phyloP scores from a whole-genome alignment of 1,140 invertebrate species.

The Drosophila bocki region DNA sequence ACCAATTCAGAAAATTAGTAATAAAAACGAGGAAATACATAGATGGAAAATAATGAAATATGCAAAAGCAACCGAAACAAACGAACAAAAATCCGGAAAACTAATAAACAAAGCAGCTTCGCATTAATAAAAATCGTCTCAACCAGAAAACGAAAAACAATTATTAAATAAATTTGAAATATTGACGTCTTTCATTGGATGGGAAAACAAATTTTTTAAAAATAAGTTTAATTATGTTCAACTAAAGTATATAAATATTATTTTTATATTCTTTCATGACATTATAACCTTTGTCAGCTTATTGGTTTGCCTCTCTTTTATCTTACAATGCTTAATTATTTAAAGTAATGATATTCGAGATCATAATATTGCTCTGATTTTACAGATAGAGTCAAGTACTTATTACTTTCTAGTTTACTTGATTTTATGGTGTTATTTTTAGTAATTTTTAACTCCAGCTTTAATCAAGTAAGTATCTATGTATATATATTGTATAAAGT shows the following conservation, averaged over 20 bases:
- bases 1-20: conserved; percentile 40
- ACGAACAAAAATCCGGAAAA: conserved; percentile 54
- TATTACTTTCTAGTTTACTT: too few relatives aligned
- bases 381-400: neutral
- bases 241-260: neutral
- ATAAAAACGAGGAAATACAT: conserved; percentile 43
- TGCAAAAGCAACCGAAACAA: conserved; percentile 41
- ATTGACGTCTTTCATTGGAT: conserved; percentile 16
- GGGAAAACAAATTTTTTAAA: neutral
- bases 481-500: neutral
- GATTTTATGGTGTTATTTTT: neutral
- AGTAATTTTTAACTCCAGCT: neutral
- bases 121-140: conserved; percentile 82
- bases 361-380: neutral
- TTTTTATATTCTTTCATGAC: neutral
- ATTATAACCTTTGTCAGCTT: too few relatives aligned
- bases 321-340: too few relatives aligned
- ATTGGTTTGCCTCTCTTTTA: neutral
- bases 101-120: conserved; percentile 68
- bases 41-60: conserved; percentile 33
- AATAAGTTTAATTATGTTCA: neutral
- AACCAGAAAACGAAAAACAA: conserved; percentile 54
- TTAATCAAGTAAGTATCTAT: neutral
- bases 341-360: neutral
- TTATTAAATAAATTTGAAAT: conserved; percentile 46